Base-by-base conservation (phyloP, 2,113 vertebrate genomes). In the Sylvicapra grimmia region DNA sequence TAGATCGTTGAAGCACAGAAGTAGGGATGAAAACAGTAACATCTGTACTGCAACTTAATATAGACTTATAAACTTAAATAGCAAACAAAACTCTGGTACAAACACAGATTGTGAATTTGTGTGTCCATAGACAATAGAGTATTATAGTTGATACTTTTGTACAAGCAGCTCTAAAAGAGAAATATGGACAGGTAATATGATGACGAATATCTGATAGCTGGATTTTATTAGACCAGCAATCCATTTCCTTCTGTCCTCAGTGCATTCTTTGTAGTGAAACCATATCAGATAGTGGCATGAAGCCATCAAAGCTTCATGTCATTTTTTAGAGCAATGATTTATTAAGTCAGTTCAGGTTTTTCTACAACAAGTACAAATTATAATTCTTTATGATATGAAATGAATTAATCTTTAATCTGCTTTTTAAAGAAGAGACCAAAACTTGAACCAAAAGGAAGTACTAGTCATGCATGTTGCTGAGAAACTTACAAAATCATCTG, bases 371-470 rank as follows among this genome's bases (percentile, higher is more conserved):
- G 72, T 86, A 90, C 9, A 47, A 95, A 93, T 86, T 86, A 7
- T 54, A 68, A 80, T 89, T 95, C 44, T 95, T 97, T 63, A 54
- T 90, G 59, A 83, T 94, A 83, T 72, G 65, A 96, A 93, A 83
- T 89, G 7, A 44, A 94, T 95, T 59, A 44, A 72, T 93, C 86
- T 97, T 95, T 58, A 47, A 86, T 93, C 54, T 90, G 53, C 36
- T 54, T 29, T 94, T 59, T 94, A 83, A 96, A 94, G 79, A 97
- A 91, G 33, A 27, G 56, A 79, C 51, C 63, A 93, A 82, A 92
- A 93, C 61, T 86, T 91, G 29, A 97, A 86, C 96, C 89, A 87
- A 49, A 93, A 97, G 82, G 82, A 80, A 63, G 23, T 68, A 56
- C 58, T 83, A 36, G 61, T 91, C 86, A n/a, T 59, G 59, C 40